Evolutionary conservation across 2,888 invertebrate species (phyloP), one percentile per base, ranked within the genome.

Genomic region (Erebia epiphron): DNA sequence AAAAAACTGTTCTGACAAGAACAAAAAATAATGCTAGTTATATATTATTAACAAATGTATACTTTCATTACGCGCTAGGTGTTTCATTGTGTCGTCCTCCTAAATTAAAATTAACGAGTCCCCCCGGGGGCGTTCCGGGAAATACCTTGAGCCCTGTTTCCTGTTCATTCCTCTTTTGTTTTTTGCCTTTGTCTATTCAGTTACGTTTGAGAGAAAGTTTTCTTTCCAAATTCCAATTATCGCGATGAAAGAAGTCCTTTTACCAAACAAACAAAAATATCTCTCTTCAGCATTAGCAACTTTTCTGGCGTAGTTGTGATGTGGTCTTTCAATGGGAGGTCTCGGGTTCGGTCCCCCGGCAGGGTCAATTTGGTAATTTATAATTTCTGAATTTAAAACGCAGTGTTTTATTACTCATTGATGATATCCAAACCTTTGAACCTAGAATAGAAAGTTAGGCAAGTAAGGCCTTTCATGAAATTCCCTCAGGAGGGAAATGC

Each of bases 91-190:
- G 62, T 49, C 61, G 61, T 1, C n/a, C 49, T 49, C 62, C 21
- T 62, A 62, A 62, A 62, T 62, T 62, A 62, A 62, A 62, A 62
- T 62, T 18, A 62, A 62, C 61, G 62, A 62, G n/a, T n/a, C n/a
- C 49, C 14, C 49, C 14, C 14, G 13, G 49, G 62, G 46, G 14
- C 46, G 14, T 18, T 9, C 14, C 46, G 0, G 62, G 62, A 46
- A 46, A 49, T 18, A 49, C 49, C 62, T 49, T 62, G 21, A 62
- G 46, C 49, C 21, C 21, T 49, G 21, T 62, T 62, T 62, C 62
- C 62, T 62, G 18, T 21, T 49, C 21, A 49, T 62, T 62, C 46
- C 16, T 14, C 21, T 62, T 49, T 62, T 62, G 18, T 21, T 18
- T 62, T 18, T 18, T 62, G 18, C 18, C 18, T 61, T 61, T 61